Conservation (phyloP, 2,888 invertebrate species). For the Arrhopalites spinosus region DNA sequence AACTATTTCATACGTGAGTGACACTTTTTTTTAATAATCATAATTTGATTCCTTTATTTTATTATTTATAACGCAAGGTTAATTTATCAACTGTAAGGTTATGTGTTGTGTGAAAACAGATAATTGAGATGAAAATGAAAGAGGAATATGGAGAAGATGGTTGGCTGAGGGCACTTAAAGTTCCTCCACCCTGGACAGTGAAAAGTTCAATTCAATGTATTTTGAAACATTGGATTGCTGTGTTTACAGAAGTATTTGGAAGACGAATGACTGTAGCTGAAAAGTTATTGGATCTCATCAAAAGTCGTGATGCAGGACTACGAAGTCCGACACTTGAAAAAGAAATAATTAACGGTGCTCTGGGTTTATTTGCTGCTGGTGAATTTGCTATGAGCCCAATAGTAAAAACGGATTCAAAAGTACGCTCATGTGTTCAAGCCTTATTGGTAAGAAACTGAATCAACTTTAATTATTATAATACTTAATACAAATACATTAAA, state of each 20-base stretch:
- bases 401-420: slow-evolving; percentile 20
- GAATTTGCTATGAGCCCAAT: slow-evolving; percentile 30
- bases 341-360: slow-evolving; percentile 37
- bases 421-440: slow-evolving; percentile 25
- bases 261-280: slow-evolving; percentile 36
- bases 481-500: no score
- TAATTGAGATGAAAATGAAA: slow-evolving; percentile 65
- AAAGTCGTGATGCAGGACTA: neutral
- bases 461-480: no score
- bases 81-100: no score
- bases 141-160: slow-evolving; percentile 64
- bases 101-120: no score
- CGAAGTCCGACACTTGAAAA: slow-evolving; percentile 13
- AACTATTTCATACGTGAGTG: no score
- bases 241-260: slow-evolving; percentile 62
- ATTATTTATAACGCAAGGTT: no score
- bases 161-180: slow-evolving; percentile 64
- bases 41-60: no score
- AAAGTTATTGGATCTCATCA: slow-evolving; percentile 35
- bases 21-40: no score
- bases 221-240: slow-evolving; percentile 67
- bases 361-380: slow-evolving; percentile 38
- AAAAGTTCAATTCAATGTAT: slow-evolving; percentile 64
- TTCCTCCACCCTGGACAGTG: slow-evolving; percentile 66
- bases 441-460: slow-evolving; percentile 29